Percentiles rank a stretch among this genome's conserved stretches.
These are phyloP conservation scores for Poeciliopsis prolifica DNA, from an alignment of 2,113 vertebrate species.

Conservation along the genomic window DNA sequence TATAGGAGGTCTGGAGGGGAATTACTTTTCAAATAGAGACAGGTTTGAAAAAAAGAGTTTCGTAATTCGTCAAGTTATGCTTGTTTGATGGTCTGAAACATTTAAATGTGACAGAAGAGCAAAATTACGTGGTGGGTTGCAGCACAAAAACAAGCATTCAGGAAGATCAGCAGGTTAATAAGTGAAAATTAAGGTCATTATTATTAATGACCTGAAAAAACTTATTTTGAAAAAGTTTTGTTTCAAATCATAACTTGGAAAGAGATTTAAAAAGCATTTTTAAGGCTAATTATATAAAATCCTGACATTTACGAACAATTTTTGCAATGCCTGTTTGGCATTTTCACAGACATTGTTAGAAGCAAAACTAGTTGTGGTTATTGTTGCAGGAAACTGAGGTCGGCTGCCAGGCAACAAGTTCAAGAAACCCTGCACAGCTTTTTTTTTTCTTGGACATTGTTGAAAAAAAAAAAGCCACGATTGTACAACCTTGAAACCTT, in stretches of 20 bases:
- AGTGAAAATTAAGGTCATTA: too few species aligned
- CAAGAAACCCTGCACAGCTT: conserved; percentile 19
- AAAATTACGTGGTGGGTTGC: too few species aligned
- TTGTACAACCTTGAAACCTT: not conserved
- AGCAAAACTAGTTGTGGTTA: conserved; percentile 44
- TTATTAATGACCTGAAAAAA: too few species aligned
- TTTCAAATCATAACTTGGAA: not conserved
- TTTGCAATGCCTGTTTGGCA: not conserved
- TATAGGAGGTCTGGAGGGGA: not conserved
- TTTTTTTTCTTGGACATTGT: conserved; percentile 27
- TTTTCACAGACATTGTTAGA: not conserved
- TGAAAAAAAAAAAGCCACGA: conserved; percentile 1
- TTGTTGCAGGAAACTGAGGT: conserved; percentile 57
- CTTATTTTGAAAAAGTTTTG: not conserved
- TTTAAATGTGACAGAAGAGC: too few species aligned
- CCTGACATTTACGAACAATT: not conserved
- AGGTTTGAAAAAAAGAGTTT: not conserved
- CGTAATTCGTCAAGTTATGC: not conserved
- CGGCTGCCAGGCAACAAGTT: conserved; percentile 53
- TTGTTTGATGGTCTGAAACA: too few species aligned
- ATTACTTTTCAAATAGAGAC: not conserved
- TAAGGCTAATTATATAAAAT: not conserved
- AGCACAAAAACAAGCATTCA: too few species aligned
- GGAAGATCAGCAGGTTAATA: too few species aligned
- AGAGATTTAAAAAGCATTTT: not conserved